Percentiles rank a stretch among this genome's conserved stretches.
Conservation (phyloP, 2,888 invertebrate species). For the Chesias legatella region DNA sequence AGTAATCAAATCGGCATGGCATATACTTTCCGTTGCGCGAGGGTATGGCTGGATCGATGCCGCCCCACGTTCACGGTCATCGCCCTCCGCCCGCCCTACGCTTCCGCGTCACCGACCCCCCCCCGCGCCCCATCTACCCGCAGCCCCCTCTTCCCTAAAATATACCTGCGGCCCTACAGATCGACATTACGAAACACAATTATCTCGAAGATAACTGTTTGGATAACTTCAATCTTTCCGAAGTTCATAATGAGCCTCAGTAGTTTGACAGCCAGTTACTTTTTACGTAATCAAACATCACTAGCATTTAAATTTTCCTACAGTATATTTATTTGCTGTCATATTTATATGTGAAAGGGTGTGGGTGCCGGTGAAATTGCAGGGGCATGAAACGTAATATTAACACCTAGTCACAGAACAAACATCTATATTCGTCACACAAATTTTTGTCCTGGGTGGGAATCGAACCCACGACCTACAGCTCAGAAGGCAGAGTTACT, state of each 20-base stretch:
- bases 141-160: conserved; percentile 45
- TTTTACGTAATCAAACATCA: too few relatives aligned
- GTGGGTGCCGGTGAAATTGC: too few relatives aligned
- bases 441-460: too few relatives aligned
- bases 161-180: conserved; percentile 68
- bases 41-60: conserved; percentile 78
- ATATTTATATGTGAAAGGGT: too few relatives aligned
- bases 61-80: conserved; percentile 80
- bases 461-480: too few relatives aligned
- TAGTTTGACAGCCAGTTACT: not conserved
- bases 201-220: conserved; percentile 55
- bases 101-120: conserved; percentile 68
- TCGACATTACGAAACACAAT: conserved; percentile 72
- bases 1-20: conserved; percentile 29
- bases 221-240: conserved; percentile 3
- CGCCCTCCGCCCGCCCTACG: conserved; percentile 80
- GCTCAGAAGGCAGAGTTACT: too few relatives aligned
- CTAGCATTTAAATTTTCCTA: too few relatives aligned
- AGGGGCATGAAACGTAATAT: too few relatives aligned
- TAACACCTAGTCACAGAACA: too few relatives aligned
- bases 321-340: too few relatives aligned
- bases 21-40: conserved; percentile 75
- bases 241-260: not conserved
- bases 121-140: too few relatives aligned
- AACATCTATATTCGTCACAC: too few relatives aligned